Evolutionary conservation across 2,113 vertebrate genomes (phyloP), one percentile per base, ranked within the genome.

Genomic region (Misgurnus anguillicaudatus): DNA sequence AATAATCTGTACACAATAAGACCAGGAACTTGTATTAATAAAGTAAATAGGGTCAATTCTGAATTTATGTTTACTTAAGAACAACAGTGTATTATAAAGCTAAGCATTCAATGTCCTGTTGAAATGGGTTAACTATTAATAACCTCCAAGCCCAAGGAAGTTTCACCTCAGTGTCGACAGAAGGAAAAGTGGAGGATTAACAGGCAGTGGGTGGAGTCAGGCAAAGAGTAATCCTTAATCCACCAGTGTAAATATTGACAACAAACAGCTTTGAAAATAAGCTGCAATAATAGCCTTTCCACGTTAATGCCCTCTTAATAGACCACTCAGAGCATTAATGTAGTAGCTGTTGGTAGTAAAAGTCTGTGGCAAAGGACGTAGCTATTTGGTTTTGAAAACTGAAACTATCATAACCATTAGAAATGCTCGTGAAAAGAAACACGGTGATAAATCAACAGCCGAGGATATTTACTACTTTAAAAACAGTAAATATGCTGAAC

Each of bases 171-270:
- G 39, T 74, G 9, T 6, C n/a, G 39, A 41, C 36, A 58, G 51
- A 14, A 58, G n/a, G 53, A 13, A 53, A 70, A 57, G 58, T 21
- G n/a, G 17, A 38, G 81, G 88, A 89, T 88, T 87, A 90, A 81
- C 51, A 38, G 10, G n/a, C 57, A 62, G 47, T 17, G 24, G 80
- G 39, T 42, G 81, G 87, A 78, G 86, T 80, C 70, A 69, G 78
- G 61, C 75, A 80, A 51, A 77, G 68, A 80, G 79, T 82, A 84
- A 89, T 86, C 38, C 66, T 85, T 92, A 90, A 91, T 91, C 89
- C 83, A 80, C 48, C 53, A 38, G 74, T 81, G 87, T 89, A 89
- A 90, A 91, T 84, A 86, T 39, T 70, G 87, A 70, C 38, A 51
- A 81, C 66, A 78, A 86, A 47, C 84, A 41, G 88, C 81, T 90